Evolutionary conservation across 2,888 invertebrate species (phyloP).

Genomic region (Galeruca laticollis): DNA sequence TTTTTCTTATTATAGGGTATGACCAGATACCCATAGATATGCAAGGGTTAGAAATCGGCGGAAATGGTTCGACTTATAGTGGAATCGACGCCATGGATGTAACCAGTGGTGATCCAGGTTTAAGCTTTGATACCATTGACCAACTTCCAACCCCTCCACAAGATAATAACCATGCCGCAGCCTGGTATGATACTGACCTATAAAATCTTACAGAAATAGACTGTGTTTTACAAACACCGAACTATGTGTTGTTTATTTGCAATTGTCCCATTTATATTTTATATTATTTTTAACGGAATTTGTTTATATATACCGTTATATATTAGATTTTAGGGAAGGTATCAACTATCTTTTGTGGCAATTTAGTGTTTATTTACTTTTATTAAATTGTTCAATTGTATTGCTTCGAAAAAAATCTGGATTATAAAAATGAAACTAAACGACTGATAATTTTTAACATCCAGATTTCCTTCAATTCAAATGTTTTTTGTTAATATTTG

Average conservation of each 20-base stretch:
- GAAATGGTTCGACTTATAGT: constrained; percentile 78
- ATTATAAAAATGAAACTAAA: constrained; percentile 22
- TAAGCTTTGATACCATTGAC: constrained; percentile 83
- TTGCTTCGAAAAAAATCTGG: constrained; percentile 13
- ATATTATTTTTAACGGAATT: constrained; percentile 2
- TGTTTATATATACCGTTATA: background rate
- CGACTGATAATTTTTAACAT: constrained; percentile 28
- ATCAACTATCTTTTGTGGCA: constrained; percentile 11
- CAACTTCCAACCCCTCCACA: constrained; percentile 86
- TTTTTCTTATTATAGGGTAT: constrained; percentile 77
- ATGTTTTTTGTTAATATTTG: background rate
- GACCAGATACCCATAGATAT: constrained; percentile 98
- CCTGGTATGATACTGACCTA: constrained; percentile 98
- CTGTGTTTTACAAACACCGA: background rate
- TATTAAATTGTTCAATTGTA: constrained; percentile 4
- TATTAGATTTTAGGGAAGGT: constrained; percentile 15
- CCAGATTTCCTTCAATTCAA: constrained; percentile 3
- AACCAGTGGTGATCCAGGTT: constrained; percentile 80
- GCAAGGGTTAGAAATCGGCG: constrained; percentile 92
- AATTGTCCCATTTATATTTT: background rate
- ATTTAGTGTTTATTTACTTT: constrained; percentile 6
- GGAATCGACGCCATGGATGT: constrained; percentile 89
- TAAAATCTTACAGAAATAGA: constrained; percentile 65
- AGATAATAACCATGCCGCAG: constrained; percentile 92
- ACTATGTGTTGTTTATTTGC: background rate